These are phyloP conservation scores for Platycercus adscitus DNA, from an alignment of 2,113 vertebrate species.

Conservation along the genomic window DNA sequence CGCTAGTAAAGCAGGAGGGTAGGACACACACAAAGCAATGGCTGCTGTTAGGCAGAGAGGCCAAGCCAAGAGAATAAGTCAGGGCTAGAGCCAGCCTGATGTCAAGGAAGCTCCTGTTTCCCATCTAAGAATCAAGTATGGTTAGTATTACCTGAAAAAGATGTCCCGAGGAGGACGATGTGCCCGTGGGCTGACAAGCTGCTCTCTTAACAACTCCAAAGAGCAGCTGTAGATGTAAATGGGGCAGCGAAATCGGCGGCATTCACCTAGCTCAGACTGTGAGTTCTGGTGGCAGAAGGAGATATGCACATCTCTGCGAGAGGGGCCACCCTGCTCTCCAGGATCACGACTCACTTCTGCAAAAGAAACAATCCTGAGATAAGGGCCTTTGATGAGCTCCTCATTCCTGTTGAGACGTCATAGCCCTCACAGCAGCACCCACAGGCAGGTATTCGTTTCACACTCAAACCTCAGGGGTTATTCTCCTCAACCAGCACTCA, in stretches of 20 bases:
- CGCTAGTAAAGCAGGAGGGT: not conserved
- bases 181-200: conserved; percentile 83
- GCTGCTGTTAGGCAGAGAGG: not conserved
- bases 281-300: conserved; percentile 80
- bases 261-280: conserved; percentile 77
- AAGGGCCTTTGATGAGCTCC: not conserved
- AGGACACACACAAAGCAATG: not conserved
- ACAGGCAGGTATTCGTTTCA: not conserved
- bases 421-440: not conserved
- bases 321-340: conserved; percentile 79
- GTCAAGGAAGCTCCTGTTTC: not conserved
- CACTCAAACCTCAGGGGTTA: not conserved
- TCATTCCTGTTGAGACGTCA: not conserved
- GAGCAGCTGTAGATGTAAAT: conserved; percentile 95
- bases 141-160: conserved; percentile 84
- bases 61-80: not conserved
- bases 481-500: not conserved
- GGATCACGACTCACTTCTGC: conserved; percentile 59
- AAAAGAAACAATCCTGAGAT: not conserved
- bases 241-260: conserved; percentile 84
- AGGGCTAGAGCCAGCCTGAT: not conserved
- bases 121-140: not conserved
- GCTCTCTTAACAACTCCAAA: conserved; percentile 87
- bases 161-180: conserved; percentile 83
- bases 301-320: conserved; percentile 75